Evolutionary conservation across 2,113 vertebrate genomes (phyloP).

Genomic region (Heterochromis multidens): DNA sequence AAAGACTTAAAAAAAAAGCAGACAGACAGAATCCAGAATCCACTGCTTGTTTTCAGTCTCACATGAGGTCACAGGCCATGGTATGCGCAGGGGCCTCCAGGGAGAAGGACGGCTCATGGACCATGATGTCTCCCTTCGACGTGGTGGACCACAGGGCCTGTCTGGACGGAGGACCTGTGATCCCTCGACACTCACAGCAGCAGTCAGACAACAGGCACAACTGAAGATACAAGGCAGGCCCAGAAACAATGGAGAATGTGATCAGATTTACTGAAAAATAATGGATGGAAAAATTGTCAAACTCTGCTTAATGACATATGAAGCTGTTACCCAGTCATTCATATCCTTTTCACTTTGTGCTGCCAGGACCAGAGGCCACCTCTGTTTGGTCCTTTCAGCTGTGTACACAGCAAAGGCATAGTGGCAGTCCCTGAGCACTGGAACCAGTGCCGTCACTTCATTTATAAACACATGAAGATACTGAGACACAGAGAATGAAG

Average conservation of each 20-base stretch:
- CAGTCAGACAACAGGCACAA: slow-evolving; percentile 86
- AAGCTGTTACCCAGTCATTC: slow-evolving; percentile 87
- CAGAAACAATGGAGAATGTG: background rate
- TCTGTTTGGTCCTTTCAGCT: slow-evolving; percentile 84
- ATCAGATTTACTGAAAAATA: background rate
- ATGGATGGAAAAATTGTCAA: background rate
- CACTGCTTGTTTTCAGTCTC: slow-evolving; percentile 55
- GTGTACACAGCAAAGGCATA: slow-evolving; percentile 92
- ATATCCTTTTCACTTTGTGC: slow-evolving; percentile 87
- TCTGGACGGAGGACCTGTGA: slow-evolving; percentile 81
- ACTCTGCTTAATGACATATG: background rate
- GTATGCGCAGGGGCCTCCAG: slow-evolving; percentile 78
- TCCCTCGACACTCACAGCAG: slow-evolving; percentile 86
- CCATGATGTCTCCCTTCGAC: slow-evolving; percentile 92
- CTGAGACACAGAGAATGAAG: slow-evolving; percentile 62
- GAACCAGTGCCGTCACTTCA: slow-evolving; percentile 91
- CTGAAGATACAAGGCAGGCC: slow-evolving; percentile 59
- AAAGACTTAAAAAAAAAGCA: background rate
- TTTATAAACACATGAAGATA: slow-evolving; percentile 89
- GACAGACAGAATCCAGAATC: background rate
- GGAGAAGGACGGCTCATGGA: slow-evolving; percentile 86
- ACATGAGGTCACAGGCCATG: slow-evolving; percentile 91
- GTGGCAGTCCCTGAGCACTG: slow-evolving; percentile 84
- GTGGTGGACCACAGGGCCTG: slow-evolving; percentile 94
- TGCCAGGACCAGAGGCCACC: slow-evolving; percentile 89